A percentile compares a stretch with the other conserved stretches of the same genome.
phyloP scores from a whole-genome alignment of 2,888 invertebrate species.

The Gymnoscelis rufifasciata region DNA sequence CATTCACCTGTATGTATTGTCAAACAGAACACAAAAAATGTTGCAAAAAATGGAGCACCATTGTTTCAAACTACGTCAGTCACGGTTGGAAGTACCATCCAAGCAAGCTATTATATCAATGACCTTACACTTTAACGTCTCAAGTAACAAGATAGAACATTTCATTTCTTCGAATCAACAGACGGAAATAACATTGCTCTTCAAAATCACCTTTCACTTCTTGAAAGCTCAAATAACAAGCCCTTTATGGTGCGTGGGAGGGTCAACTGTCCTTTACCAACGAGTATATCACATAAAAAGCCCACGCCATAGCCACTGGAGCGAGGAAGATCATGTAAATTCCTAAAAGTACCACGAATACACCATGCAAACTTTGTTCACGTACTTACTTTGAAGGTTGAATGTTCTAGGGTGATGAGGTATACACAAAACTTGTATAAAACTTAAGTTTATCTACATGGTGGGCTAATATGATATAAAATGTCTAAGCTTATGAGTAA shows the following conservation, averaged over 20 bases:
- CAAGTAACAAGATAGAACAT: conserved; percentile 1
- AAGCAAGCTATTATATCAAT: background rate
- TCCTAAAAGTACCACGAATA: conserved; percentile 26
- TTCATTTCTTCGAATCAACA: background rate
- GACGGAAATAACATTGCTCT: background rate
- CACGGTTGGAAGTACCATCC: background rate
- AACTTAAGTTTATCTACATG: no score
- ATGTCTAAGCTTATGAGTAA: no score
- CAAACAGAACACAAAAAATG: no score
- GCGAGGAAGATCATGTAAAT: conserved; percentile 30
- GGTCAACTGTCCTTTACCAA: conserved; percentile 20
- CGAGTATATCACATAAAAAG: conserved; percentile 22
- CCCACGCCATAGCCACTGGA: conserved; percentile 38
- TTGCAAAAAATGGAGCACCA: background rate
- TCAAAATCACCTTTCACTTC: conserved; percentile 40
- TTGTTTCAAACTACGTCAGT: background rate
- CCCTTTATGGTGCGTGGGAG: conserved; percentile 25
- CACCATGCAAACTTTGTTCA: conserved; percentile 12
- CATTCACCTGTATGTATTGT: no score
- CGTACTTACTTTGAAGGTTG: conserved; percentile 4
- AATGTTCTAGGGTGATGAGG: background rate
- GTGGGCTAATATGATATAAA: no score
- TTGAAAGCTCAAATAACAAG: conserved; percentile 11
- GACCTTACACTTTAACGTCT: conserved; percentile 11
- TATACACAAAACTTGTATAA: background rate